phyloP scores from a whole-genome alignment of 2,797 vertebrate genomes.

The Holocentrus rufus region DNA sequence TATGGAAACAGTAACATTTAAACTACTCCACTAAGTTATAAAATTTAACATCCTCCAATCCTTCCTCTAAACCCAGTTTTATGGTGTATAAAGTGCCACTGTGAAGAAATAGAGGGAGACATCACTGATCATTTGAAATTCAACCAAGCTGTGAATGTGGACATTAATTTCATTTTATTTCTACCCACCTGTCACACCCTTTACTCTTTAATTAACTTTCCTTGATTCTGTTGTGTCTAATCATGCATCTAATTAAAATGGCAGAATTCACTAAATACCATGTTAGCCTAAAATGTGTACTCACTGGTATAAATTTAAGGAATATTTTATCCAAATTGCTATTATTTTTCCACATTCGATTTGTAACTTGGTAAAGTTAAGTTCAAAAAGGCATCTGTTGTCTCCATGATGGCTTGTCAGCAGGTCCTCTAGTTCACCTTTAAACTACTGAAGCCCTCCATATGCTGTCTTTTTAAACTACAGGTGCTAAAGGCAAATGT shows the following conservation, averaged over 20 bases:
- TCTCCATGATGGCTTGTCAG: too few species aligned
- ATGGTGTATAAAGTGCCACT: conserved; percentile 22
- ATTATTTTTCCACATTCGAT: too few species aligned
- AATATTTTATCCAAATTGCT: too few species aligned
- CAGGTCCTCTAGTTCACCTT: too few species aligned
- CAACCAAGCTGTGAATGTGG: neutral
- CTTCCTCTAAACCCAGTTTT: conserved; percentile 31
- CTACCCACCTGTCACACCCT: neutral
- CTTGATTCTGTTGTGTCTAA: too few species aligned
- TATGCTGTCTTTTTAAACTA: too few species aligned
- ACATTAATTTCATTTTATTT: conserved; percentile 15
- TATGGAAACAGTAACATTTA: conserved; percentile 34
- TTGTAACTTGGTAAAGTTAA: too few species aligned
- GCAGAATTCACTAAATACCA: neutral
- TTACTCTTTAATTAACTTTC: neutral
- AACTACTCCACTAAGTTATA: conserved; percentile 31
- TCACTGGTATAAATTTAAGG: too few species aligned
- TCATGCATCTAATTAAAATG: neutral
- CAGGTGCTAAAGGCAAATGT: too few species aligned
- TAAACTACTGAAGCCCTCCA: too few species aligned
- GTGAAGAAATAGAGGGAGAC: conserved; percentile 21
- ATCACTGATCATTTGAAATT: conserved; percentile 34
- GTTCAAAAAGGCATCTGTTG: too few species aligned
- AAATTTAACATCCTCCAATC: conserved; percentile 34
- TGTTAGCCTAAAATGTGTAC: neutral